These are phyloP conservation scores for Heliconius eleuchia DNA, from an alignment of 1,140 invertebrate species.

Conservation along the genomic window DNA sequence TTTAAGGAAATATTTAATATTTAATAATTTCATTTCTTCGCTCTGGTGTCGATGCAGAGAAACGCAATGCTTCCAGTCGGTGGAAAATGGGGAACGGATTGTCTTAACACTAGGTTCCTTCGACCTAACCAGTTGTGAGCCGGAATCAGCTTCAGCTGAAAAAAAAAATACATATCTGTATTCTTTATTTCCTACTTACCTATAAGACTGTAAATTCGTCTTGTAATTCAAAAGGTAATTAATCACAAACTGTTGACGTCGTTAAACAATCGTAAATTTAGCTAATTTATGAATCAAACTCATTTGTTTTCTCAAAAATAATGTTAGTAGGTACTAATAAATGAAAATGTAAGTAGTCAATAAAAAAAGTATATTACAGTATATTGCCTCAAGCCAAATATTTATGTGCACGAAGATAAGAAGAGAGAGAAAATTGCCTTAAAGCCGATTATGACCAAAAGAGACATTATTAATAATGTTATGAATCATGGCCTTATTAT, in stretches of 20 bases:
- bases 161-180: too few species aligned
- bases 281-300: slow-evolving; percentile 20
- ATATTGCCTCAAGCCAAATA: slow-evolving; percentile 22
- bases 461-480: slow-evolving; percentile 27
- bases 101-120: too few species aligned
- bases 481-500: slow-evolving; percentile 33
- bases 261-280: neutral
- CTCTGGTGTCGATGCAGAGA: too few species aligned
- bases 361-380: neutral
- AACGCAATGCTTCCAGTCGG: too few species aligned
- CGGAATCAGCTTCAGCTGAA: too few species aligned
- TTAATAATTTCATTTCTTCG: too few species aligned
- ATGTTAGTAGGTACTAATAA: slow-evolving; percentile 12
- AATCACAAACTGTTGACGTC: neutral
- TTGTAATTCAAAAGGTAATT: neutral
- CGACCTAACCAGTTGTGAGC: too few species aligned
- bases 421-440: slow-evolving; percentile 22
- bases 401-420: slow-evolving; percentile 20
- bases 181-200: too few species aligned
- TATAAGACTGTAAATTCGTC: neutral
- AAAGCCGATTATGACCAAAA: slow-evolving; percentile 24
- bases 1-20: too few species aligned
- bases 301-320: slow-evolving; percentile 23
- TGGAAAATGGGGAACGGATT: too few species aligned
- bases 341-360: slow-evolving; percentile 17